Percentiles rank a stretch among this genome's conserved stretches.
phyloP scores from a whole-genome alignment of 2,113 vertebrate species.

The Upupa epops region DNA sequence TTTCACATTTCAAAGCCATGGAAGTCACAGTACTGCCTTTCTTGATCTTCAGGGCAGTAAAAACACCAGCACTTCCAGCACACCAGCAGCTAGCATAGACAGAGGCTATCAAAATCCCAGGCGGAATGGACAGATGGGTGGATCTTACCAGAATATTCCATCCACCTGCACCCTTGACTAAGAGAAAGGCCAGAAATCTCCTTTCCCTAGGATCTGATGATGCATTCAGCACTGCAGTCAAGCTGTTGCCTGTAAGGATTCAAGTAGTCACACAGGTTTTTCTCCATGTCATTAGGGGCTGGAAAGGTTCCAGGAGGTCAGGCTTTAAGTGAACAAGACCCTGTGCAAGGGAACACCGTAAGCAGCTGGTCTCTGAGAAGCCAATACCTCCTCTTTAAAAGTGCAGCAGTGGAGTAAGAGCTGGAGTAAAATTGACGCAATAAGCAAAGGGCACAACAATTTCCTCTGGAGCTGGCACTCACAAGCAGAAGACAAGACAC shows the following conservation, averaged over 20 bases:
- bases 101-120: neutral
- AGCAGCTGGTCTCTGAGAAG: constrained; percentile 11
- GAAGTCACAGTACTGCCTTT: neutral
- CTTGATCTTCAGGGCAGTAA: neutral
- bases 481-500: constrained; percentile 29
- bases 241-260: neutral
- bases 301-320: neutral
- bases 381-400: neutral
- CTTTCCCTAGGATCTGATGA: neutral
- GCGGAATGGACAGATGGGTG: neutral
- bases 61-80: neutral
- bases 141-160: neutral
- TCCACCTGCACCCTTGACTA: neutral
- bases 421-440: neutral
- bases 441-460: neutral
- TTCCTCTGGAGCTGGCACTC: constrained; percentile 18
- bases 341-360: neutral
- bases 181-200: neutral
- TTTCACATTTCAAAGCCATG: neutral
- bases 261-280: neutral
- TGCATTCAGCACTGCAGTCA: neutral
- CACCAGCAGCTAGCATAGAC: neutral
- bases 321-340: neutral
- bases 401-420: neutral
- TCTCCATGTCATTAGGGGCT: neutral